These are phyloP conservation scores for Barypeithes pellucidus DNA, from an alignment of 2,888 invertebrate genomes.

Conservation along the genomic window DNA sequence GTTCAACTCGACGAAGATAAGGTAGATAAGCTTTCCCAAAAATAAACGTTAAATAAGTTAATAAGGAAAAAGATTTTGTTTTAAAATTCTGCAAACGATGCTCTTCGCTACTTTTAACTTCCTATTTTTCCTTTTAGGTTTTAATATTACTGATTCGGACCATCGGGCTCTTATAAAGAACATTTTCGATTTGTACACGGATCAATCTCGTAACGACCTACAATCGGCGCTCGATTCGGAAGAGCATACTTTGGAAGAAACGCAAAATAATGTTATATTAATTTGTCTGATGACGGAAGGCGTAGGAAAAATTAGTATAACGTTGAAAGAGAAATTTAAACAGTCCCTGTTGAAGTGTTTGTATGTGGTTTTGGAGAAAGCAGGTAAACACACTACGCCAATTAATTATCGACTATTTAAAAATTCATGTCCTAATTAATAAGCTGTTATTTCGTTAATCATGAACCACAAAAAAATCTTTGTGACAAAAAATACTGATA, in stretches of 20 bases:
- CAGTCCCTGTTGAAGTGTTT: conserved; percentile 78
- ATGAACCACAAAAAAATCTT: no score
- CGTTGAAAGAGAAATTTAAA: conserved; percentile 73
- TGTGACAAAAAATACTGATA: no score
- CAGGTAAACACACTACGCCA: conserved; percentile 75
- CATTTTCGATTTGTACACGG: conserved; percentile 69
- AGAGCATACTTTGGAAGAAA: conserved; percentile 63
- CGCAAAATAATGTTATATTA: conserved; percentile 78
- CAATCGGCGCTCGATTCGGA: conserved; percentile 47
- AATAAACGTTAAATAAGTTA: no score
- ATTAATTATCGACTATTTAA: no score
- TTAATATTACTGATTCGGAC: conserved; percentile 21
- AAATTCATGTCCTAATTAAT: no score
- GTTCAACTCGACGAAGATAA: no score
- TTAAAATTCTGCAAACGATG: no score
- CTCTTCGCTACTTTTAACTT: not conserved
- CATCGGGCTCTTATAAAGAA: conserved; percentile 55
- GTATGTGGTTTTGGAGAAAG: conserved; percentile 80
- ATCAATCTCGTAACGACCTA: conserved; percentile 59
- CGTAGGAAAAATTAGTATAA: conserved; percentile 76
- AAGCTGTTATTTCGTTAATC: no score
- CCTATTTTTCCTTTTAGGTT: not conserved
- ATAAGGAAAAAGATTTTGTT: no score
- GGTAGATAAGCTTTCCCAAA: no score
- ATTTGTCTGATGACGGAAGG: conserved; percentile 82